Evolutionary conservation across 2,888 invertebrate genomes (phyloP).

Genomic region (Lithodes maja): DNA sequence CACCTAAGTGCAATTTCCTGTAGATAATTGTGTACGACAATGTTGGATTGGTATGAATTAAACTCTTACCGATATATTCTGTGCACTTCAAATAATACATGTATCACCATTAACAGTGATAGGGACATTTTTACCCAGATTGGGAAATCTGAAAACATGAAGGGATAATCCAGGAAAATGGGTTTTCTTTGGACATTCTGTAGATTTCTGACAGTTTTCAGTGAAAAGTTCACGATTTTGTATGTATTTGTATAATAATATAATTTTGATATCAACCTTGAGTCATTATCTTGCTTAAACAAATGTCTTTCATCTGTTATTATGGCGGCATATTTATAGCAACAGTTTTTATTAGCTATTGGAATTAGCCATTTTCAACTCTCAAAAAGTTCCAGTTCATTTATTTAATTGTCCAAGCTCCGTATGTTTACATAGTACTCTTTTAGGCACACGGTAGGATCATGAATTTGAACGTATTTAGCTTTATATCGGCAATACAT

Average conservation of each 20-base stretch:
- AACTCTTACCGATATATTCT: no score
- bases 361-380: conserved; percentile 22
- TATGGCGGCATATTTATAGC: conserved; percentile 22
- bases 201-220: conserved; percentile 24
- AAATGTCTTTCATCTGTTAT: conserved; percentile 5
- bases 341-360: conserved; percentile 12
- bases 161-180: conserved; percentile 4
- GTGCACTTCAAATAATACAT: no score
- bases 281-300: conserved; percentile 6
- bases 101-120: no score
- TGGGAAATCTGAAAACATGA: background rate
- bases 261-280: background rate
- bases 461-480: background rate
- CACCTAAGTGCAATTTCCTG: no score
- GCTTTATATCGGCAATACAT: background rate
- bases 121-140: background rate
- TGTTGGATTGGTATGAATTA: no score
- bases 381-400: background rate
- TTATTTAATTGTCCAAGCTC: background rate
- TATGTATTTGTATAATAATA: conserved; percentile 6
- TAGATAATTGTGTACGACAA: no score
- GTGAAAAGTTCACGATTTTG: conserved; percentile 23
- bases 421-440: conserved; percentile 9
- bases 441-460: background rate
- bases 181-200: background rate